Conservation (phyloP, 2,113 vertebrate genomes). For the Merops nubicus region DNA sequence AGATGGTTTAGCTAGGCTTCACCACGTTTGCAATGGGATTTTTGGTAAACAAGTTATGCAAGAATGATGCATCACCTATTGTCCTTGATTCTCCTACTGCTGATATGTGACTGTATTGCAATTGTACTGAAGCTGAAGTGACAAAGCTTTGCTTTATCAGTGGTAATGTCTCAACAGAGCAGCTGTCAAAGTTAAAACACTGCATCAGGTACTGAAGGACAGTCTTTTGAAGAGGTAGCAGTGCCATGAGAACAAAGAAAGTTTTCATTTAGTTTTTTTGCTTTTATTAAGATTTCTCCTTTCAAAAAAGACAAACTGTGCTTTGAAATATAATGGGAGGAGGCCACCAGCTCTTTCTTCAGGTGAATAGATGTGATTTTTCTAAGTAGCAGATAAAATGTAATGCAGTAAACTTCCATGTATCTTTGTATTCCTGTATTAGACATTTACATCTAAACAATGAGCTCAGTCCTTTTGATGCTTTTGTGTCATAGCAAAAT, state of each 20-base stretch:
- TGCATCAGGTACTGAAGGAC: conserved; percentile 16
- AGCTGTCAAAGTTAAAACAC: conserved; percentile 28
- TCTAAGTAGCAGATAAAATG: not conserved
- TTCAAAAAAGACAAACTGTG: not conserved
- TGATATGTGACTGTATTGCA: not conserved
- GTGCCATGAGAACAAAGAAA: not conserved
- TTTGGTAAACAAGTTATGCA: conserved; percentile 24
- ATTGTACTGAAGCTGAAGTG: not conserved
- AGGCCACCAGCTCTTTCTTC: not conserved
- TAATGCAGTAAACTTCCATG: not conserved
- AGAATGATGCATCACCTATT: not conserved
- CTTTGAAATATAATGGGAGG: not conserved
- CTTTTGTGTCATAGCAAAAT: not conserved
- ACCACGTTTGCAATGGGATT: not conserved
- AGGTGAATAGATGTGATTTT: not conserved
- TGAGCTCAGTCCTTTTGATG: not conserved
- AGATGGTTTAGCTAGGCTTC: not conserved
- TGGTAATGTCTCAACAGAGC: conserved; percentile 17
- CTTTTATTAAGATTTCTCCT: not conserved
- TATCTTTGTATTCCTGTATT: not conserved
- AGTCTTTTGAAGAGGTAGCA: not conserved
- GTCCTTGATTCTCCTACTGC: not conserved
- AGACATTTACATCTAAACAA: not conserved
- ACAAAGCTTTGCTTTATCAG: conserved; percentile 11
- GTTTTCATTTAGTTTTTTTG: not conserved